These are phyloP conservation scores for Thymelicus sylvestris DNA, from an alignment of 2,888 invertebrate species.

Conservation along the genomic window DNA sequence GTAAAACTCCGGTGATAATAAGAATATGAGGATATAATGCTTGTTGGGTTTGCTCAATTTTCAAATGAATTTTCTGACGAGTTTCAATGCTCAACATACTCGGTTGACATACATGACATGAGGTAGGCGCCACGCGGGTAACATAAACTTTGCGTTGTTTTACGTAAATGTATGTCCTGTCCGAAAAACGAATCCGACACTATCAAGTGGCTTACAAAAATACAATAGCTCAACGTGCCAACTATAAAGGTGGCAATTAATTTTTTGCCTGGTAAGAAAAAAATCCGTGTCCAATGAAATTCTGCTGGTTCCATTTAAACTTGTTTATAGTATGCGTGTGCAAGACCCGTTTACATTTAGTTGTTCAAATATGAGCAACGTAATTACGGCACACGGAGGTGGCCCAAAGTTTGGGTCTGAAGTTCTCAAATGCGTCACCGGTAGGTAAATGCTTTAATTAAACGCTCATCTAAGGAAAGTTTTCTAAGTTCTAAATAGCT, in stretches of 20 bases:
- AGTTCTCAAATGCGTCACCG: background rate
- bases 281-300: background rate
- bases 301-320: background rate
- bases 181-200: too few relatives aligned
- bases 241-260: background rate
- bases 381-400: background rate
- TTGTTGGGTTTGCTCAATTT: background rate
- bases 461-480: background rate
- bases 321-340: background rate
- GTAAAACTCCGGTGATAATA: background rate
- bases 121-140: too few relatives aligned
- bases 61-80: too few relatives aligned
- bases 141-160: too few relatives aligned
- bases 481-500: background rate
- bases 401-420: background rate
- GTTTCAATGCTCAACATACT: too few relatives aligned
- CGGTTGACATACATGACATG: too few relatives aligned
- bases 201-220: background rate
- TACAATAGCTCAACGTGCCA: background rate
- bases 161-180: too few relatives aligned
- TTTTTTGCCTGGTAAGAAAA: background rate
- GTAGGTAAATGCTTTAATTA: background rate
- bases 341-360: background rate
- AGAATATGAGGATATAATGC: background rate
- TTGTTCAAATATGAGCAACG: conserved; percentile 2